Percentiles rank a stretch among this genome's conserved stretches.
These are phyloP conservation scores for Boleophthalmus pectinirostris DNA, from an alignment of 2,113 vertebrate species.

Conservation along the genomic window DNA sequence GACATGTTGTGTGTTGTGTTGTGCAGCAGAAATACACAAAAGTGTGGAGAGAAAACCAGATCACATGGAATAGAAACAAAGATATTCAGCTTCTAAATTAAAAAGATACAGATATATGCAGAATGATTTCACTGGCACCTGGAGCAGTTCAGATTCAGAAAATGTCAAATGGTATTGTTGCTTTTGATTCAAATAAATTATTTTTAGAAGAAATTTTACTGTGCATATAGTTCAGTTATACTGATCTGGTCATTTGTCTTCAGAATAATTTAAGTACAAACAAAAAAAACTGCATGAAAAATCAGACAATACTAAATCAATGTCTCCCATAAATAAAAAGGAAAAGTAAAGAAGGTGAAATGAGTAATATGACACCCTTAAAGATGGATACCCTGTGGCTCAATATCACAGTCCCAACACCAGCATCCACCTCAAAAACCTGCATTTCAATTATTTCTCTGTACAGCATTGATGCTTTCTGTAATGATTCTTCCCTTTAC, in stretches of 20 bases:
- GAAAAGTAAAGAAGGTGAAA: slow-evolving; percentile 12
- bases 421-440: slow-evolving; percentile 77
- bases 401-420: slow-evolving; percentile 81
- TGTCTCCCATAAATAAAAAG: slow-evolving; percentile 59
- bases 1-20: slow-evolving; percentile 49
- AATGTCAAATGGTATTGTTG: slow-evolving; percentile 33
- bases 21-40: slow-evolving; percentile 34
- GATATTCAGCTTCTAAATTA: slow-evolving; percentile 58
- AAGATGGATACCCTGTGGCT: slow-evolving; percentile 80
- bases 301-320: slow-evolving; percentile 82
- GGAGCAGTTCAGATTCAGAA: slow-evolving; percentile 34
- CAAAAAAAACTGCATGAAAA: slow-evolving; percentile 82
- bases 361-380: slow-evolving; percentile 61
- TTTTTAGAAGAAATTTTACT: slow-evolving; percentile 26
- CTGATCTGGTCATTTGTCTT: slow-evolving; percentile 20
- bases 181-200: slow-evolving; percentile 16
- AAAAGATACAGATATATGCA: slow-evolving; percentile 55
- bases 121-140: slow-evolving; percentile 13
- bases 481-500: slow-evolving; percentile 90
- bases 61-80: slow-evolving; percentile 57
- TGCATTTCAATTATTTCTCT: slow-evolving; percentile 77
- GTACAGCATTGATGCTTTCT: slow-evolving; percentile 65
- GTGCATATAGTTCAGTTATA: slow-evolving; percentile 23
- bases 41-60: slow-evolving; percentile 22
- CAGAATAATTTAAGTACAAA: slow-evolving; percentile 28